phyloP scores from a whole-genome alignment of 2,888 invertebrate species.

The Endomychus coccineus region DNA sequence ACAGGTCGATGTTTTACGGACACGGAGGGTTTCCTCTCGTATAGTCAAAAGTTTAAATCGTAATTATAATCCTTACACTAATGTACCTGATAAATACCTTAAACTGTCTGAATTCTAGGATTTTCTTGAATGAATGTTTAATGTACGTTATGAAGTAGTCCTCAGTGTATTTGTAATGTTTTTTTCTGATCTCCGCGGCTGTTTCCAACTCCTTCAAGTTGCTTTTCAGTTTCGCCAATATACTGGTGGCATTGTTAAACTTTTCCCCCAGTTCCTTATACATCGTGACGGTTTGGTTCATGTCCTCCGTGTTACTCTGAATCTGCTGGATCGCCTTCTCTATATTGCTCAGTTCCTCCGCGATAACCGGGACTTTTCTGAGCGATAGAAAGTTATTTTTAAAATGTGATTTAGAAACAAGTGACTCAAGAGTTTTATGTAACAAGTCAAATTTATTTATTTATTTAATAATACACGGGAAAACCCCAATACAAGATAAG shows the following conservation, averaged over 20 bases:
- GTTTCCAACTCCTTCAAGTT: conserved; percentile 28
- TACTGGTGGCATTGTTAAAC: conserved; percentile 30
- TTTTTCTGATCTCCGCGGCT: conserved; percentile 35
- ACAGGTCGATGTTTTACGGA: too few relatives aligned
- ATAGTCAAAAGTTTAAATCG: conserved; percentile 11
- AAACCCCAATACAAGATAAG: too few relatives aligned
- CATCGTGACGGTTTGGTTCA: conserved; percentile 30
- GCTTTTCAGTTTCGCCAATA: conserved; percentile 29
- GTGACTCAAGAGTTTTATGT: too few relatives aligned
- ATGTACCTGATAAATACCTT: conserved; percentile 42
- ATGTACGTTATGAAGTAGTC: conserved; percentile 40
- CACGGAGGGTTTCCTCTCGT: too few relatives aligned
- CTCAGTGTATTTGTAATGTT: conserved; percentile 39
- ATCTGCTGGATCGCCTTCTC: conserved; percentile 43
- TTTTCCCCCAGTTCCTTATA: conserved; percentile 36
- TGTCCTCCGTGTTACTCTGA: conserved; percentile 37
- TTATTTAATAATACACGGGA: too few relatives aligned
- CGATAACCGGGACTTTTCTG: conserved; percentile 32
- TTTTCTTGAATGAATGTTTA: conserved; percentile 47
- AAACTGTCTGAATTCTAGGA: conserved; percentile 51
- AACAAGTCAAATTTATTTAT: too few relatives aligned
- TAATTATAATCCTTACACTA: conserved; percentile 23
- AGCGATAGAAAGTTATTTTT: too few relatives aligned
- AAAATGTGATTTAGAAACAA: conserved; percentile 11
- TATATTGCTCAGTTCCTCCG: conserved; percentile 43